Evolutionary conservation across 2,888 invertebrate genomes (phyloP).

Genomic region (Lomographa bimaculata): DNA sequence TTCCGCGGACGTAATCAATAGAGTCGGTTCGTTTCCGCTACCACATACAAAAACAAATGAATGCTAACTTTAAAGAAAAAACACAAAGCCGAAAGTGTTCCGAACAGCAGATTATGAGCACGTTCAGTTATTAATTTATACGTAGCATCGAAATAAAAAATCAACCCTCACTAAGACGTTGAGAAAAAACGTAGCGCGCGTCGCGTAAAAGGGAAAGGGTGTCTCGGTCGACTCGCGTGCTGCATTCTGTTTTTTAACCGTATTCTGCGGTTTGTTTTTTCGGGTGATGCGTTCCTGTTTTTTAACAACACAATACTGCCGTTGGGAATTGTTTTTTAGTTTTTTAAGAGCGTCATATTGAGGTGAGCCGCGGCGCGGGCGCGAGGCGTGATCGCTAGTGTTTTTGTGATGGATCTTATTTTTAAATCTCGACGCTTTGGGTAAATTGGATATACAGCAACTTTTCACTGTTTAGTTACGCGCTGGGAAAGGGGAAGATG

Average conservation of each 20-base stretch:
- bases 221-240: constrained; percentile 76
- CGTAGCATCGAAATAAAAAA: constrained; percentile 76
- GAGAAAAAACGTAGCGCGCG: constrained; percentile 77
- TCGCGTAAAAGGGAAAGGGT: constrained; percentile 82
- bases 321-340: constrained; percentile 76
- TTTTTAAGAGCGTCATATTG: constrained; percentile 80
- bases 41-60: constrained; percentile 78
- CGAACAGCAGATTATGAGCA: constrained; percentile 79
- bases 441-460: constrained; percentile 66
- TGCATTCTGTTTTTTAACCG: constrained; percentile 80
- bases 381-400: constrained; percentile 66
- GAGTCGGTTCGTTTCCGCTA: constrained; percentile 69
- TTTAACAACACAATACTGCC: constrained; percentile 81
- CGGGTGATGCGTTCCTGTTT: constrained; percentile 75
- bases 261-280: constrained; percentile 81
- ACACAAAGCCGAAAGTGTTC: constrained; percentile 82
- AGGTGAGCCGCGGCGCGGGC: constrained; percentile 58
- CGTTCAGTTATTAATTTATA: constrained; percentile 84
- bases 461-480: constrained; percentile 69
- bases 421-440: constrained; percentile 69
- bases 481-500: constrained; percentile 66
- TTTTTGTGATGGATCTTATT: constrained; percentile 71
- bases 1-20: constrained; percentile 66
- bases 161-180: constrained; percentile 75
- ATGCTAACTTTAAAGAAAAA: constrained; percentile 60